Evolutionary conservation across 2,113 vertebrate species (phyloP), one percentile per base, ranked within the genome.

Genomic region (Promerops cafer): DNA sequence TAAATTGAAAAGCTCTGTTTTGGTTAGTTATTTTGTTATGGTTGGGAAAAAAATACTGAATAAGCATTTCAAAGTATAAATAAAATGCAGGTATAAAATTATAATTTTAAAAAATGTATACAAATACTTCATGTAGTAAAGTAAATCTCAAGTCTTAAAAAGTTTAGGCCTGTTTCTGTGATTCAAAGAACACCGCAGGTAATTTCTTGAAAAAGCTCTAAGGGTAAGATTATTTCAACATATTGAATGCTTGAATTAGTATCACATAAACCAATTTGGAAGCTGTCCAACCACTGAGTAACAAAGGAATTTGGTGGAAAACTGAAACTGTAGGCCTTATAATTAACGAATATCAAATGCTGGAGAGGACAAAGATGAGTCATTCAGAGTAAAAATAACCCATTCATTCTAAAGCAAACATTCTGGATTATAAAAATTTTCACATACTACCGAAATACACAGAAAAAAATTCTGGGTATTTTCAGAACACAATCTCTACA

Each of bases 211-310:
- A 84, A 39, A 91, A 90, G 86, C 17, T 88, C 26, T 37, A 52
- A 92, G 24, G 9, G 24, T 63, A 42, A 74, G 28, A 94, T 79
- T 84, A 82, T 83, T 91, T 92, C 47, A 93, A 49, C 13, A 28
- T 39, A 49, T 5, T 84, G 50, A 90, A 89, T 77, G 10, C 31
- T 91, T 89, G 56, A 97, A 91, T 91, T 89, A 89, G 10, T 76
- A 82, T 45, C 37, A 52, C 45, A 74, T 57, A 87, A 89, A 96
- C 31, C 42, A 95, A 22, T 92, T 63, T 94, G 78, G 90, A 94
- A 93, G 64, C 40, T 31, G 66, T 83, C 37, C 86, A 95, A 17
- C 3, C 7, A 49, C 35, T 40, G 26, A 3, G 23, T 59, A 87
- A 76, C 49, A 91, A 66, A 92, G 10, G 28, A 83, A 44, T 66